Evolutionary conservation across 2,888 invertebrate species (phyloP).

Genomic region (Yponomeuta cagnagella): DNA sequence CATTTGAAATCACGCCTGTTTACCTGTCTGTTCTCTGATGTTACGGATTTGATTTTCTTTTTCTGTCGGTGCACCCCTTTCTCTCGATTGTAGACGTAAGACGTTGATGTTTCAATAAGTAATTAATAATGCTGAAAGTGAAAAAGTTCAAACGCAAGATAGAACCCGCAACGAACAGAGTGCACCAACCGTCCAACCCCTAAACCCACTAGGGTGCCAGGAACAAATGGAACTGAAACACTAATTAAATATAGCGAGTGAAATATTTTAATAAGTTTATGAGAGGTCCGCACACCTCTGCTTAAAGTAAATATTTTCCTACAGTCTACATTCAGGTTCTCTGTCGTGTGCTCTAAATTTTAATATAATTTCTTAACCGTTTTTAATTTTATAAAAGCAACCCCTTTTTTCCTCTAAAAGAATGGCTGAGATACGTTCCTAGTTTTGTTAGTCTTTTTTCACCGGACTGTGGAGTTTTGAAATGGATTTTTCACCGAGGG

Average conservation of each 20-base stretch:
- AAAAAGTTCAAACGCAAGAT: background rate
- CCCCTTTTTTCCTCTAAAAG: constrained; percentile 16
- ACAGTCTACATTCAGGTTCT: constrained; percentile 24
- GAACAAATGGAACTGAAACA: constrained; percentile 61
- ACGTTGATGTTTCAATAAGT: no score
- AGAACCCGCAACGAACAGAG: background rate
- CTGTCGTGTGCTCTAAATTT: constrained; percentile 61
- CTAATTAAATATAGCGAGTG: constrained; percentile 69
- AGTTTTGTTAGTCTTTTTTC: constrained; percentile 14
- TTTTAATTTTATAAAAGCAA: constrained; percentile 68
- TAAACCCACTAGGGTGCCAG: constrained; percentile 28
- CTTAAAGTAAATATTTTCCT: constrained; percentile 64
- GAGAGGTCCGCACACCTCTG: constrained; percentile 44
- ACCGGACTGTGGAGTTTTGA: background rate
- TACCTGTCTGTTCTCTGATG: no score
- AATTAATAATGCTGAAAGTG: no score
- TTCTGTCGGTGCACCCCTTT: no score
- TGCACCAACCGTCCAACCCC: background rate
- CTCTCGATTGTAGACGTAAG: no score
- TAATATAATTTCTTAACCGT: constrained; percentile 55
- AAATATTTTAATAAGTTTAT: constrained; percentile 75
- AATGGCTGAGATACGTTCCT: constrained; percentile 14
- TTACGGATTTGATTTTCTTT: no score
- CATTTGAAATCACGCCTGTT: no score
- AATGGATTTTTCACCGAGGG: constrained; percentile 2